Evolutionary conservation across 1,140 invertebrate species (phyloP).

Genomic region (Epicauta chinensis): DNA sequence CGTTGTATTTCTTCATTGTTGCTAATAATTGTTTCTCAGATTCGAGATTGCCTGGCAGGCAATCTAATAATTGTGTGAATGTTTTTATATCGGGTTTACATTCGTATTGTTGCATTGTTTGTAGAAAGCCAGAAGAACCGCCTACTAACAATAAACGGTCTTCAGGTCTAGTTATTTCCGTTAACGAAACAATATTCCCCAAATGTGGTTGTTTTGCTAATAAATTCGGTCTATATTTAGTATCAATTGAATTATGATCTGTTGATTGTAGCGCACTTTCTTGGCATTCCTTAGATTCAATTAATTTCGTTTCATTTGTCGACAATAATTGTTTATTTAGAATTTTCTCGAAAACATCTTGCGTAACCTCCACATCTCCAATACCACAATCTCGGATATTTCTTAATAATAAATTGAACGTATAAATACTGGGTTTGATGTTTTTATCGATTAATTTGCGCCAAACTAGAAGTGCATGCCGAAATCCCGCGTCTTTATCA

Average conservation of each 20-base stretch:
- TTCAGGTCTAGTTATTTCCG: slow-evolving; percentile 50
- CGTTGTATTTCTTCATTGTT: slow-evolving; percentile 50
- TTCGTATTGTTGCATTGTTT: slow-evolving; percentile 59
- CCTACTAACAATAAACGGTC: slow-evolving; percentile 76
- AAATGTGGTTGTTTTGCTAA: slow-evolving; percentile 44
- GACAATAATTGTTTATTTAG: slow-evolving; percentile 4
- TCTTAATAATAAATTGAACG: slow-evolving; percentile 76
- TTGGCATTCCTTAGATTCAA: background rate
- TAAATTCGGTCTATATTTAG: slow-evolving; percentile 1
- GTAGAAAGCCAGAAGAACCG: slow-evolving; percentile 65
- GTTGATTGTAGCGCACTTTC: slow-evolving; percentile 14
- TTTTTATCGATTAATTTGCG: slow-evolving; percentile 63
- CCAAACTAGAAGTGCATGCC: slow-evolving; percentile 77
- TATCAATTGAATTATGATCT: background rate
- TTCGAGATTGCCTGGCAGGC: slow-evolving; percentile 56
- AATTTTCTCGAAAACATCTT: slow-evolving; percentile 40
- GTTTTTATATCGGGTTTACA: slow-evolving; percentile 72
- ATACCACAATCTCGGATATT: slow-evolving; percentile 72
- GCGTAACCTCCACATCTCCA: slow-evolving; percentile 56
- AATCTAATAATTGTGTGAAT: slow-evolving; percentile 66
- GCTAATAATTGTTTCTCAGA: slow-evolving; percentile 61
- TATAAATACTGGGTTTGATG: slow-evolving; percentile 61
- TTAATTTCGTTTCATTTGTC: background rate
- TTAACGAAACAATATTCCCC: slow-evolving; percentile 50
- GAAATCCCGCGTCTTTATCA: slow-evolving; percentile 71